Conservation (phyloP, 2,888 invertebrate species). For the Rhagophthalmus giganteus region DNA sequence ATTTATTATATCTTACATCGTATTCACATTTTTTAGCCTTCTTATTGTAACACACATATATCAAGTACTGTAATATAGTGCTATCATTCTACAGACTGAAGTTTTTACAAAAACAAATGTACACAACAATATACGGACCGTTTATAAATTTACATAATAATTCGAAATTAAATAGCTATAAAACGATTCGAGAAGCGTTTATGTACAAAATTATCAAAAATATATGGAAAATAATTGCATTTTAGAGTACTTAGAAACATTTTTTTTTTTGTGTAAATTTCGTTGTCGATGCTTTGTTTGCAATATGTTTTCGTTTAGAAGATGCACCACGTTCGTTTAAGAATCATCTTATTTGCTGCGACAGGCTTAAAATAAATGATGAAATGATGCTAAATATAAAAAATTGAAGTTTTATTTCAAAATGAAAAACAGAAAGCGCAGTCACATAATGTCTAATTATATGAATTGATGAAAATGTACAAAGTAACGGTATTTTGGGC, state of each 20-base stretch:
- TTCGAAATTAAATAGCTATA: conserved; percentile 8
- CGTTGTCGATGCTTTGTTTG: conserved; percentile 9
- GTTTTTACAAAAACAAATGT: conserved; percentile 16
- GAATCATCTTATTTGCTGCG: too few relatives aligned
- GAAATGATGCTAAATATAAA: too few relatives aligned
- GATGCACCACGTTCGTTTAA: too few relatives aligned
- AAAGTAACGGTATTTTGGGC: too few relatives aligned
- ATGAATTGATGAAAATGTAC: too few relatives aligned
- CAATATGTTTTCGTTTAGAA: not conserved
- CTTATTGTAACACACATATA: conserved; percentile 19
- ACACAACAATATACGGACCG: conserved; percentile 10
- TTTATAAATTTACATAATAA: conserved; percentile 3
- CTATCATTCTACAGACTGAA: conserved; percentile 11
- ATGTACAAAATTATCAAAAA: conserved; percentile 21
- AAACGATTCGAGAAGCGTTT: too few relatives aligned
- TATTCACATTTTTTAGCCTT: conserved; percentile 9
- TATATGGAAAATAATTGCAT: conserved; percentile 10
- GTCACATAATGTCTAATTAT: too few relatives aligned
- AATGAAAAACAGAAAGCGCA: too few relatives aligned
- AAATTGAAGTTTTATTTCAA: too few relatives aligned
- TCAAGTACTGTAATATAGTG: conserved; percentile 18
- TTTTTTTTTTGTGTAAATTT: conserved; percentile 9
- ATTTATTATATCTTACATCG: conserved; percentile 3
- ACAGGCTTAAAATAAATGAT: too few relatives aligned
- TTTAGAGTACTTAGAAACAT: conserved; percentile 15